Conservation (phyloP, 2,113 vertebrate species). For the Excalfactoria chinensis region DNA sequence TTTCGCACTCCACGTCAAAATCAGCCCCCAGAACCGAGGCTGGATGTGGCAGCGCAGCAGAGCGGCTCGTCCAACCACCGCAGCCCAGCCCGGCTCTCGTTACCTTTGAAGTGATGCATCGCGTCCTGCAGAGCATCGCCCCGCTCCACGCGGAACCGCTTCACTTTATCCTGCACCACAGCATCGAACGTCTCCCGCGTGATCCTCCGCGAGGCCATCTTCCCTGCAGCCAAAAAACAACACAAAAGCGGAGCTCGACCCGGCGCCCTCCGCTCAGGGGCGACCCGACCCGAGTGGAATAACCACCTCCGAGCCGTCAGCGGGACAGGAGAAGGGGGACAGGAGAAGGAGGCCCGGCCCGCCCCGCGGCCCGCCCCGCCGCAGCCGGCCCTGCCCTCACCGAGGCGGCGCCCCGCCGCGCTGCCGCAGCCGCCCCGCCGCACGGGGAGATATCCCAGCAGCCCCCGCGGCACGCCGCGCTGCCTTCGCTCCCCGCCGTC, state of each 20-base stretch:
- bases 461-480: no score
- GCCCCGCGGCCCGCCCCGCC: neutral
- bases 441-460: no score
- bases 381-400: neutral
- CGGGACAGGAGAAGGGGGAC: neutral
- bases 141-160: slow-evolving; percentile 69
- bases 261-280: neutral
- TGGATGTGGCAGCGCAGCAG: neutral
- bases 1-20: neutral
- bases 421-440: neutral
- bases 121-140: slow-evolving; percentile 50
- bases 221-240: neutral
- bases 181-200: slow-evolving; percentile 75
- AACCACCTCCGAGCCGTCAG: neutral
- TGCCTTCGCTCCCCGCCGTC: no score
- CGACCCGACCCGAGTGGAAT: neutral
- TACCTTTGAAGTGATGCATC: slow-evolving; percentile 74
- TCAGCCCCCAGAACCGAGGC: neutral
- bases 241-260: neutral
- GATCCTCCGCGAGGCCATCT: slow-evolving; percentile 78
- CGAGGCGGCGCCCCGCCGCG: neutral
- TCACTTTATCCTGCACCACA: slow-evolving; percentile 77
- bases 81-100: neutral
- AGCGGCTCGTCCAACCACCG: neutral
- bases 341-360: no score